phyloP scores from a whole-genome alignment of 2,113 vertebrate species.

The Alligator mississippiensis region DNA sequence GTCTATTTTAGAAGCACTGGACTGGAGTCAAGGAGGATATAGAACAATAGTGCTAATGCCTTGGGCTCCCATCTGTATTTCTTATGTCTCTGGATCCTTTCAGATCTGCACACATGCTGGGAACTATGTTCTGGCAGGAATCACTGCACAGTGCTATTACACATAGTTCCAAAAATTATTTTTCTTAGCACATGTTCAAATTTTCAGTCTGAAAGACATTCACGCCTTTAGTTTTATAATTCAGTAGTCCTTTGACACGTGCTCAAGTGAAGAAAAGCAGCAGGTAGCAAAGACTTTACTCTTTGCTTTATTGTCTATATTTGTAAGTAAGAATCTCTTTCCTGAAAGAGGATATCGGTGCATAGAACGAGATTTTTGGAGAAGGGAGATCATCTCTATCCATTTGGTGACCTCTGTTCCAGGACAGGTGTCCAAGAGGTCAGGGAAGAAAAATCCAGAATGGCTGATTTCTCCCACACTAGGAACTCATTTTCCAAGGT shows the following conservation, averaged over 20 bases:
- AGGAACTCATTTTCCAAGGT: not conserved
- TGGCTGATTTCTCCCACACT: not conserved
- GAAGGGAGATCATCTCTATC: not conserved
- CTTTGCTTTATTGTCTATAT: not conserved
- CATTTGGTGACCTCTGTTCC: not conserved
- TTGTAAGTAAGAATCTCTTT: not conserved
- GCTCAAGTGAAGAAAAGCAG: not conserved
- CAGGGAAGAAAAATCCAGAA: not conserved
- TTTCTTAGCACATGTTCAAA: fast-evolving
- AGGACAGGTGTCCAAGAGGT: not conserved
- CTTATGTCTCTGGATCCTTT: not conserved
- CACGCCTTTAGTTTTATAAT: not conserved
- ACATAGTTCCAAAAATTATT: fast-evolving
- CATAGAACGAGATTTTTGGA: not conserved
- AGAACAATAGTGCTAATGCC: too few species aligned
- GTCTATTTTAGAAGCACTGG: not conserved
- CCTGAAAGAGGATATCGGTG: fast-evolving
- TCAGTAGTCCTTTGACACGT: not conserved
- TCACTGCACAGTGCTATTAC: conserved; percentile 22
- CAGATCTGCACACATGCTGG: not conserved
- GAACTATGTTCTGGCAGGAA: fast-evolving
- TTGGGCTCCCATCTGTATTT: not conserved
- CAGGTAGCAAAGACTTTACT: not conserved
- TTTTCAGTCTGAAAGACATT: not conserved
- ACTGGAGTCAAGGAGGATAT: not conserved